These are phyloP conservation scores for Pristis pectinata DNA, from an alignment of 2,797 vertebrate genomes.

Conservation along the genomic window DNA sequence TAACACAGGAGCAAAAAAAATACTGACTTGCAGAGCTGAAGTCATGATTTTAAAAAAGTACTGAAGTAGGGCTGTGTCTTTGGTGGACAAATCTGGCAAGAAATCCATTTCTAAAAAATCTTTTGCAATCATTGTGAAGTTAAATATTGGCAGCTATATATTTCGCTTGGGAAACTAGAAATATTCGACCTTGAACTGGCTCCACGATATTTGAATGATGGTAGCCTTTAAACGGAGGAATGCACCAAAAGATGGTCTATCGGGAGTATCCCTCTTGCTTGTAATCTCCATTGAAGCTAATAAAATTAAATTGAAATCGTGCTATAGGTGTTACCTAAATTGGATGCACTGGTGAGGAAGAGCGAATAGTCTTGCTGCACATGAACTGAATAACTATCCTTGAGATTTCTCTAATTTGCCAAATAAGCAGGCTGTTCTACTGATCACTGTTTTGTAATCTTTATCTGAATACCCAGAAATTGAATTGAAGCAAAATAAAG, in stretches of 20 bases:
- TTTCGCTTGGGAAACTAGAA: not conserved
- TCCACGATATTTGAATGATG: not conserved
- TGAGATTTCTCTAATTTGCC: not conserved
- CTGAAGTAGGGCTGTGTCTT: not conserved
- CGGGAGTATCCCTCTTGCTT: not conserved
- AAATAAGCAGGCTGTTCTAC: not conserved
- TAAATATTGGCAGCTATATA: not conserved
- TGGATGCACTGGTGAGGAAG: not conserved
- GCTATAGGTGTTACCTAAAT: conserved; percentile 2
- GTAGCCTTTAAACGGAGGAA: not conserved
- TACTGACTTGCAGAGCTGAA: not conserved
- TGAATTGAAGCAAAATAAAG: not conserved
- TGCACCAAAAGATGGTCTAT: not conserved
- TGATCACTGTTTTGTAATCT: not conserved
- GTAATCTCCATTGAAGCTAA: conserved; percentile 18
- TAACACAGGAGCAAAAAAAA: not conserved
- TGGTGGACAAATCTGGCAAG: not conserved
- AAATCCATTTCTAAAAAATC: not conserved
- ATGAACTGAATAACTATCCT: not conserved
- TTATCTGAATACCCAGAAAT: not conserved
- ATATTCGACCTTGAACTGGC: not conserved
- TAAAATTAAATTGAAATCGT: not conserved
- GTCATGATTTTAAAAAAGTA: not conserved
- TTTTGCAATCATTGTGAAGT: not conserved
- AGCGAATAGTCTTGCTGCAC: not conserved